Evolutionary conservation across 2,888 invertebrate species (phyloP).

Genomic region (Drosophila melanosoma): DNA sequence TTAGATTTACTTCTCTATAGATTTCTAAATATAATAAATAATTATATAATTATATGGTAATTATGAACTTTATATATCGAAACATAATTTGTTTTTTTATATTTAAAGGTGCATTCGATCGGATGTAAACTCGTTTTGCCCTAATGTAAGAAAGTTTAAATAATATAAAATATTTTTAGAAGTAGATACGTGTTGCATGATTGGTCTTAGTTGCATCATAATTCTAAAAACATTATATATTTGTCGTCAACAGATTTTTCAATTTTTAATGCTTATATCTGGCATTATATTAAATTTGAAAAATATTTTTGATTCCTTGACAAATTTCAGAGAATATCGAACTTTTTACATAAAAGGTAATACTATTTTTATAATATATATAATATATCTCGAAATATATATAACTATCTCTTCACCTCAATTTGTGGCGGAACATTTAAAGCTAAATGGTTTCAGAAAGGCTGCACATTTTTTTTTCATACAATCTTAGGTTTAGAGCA

Average conservation of each 20-base stretch:
- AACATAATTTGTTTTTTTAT: slow-evolving; percentile 19
- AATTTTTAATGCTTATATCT: background rate
- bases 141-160: slow-evolving; percentile 31
- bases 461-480: too few species aligned
- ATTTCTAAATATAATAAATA: background rate
- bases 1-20: slow-evolving; percentile 5
- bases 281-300: background rate
- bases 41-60: background rate
- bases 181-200: slow-evolving; percentile 20
- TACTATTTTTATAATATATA: too few species aligned
- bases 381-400: background rate
- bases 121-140: slow-evolving; percentile 30
- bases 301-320: background rate
- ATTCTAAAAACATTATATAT: background rate
- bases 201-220: background rate
- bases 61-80: slow-evolving; percentile 15
- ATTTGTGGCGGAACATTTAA: background rate
- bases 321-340: background rate
- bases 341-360: too few species aligned
- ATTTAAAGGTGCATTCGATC: slow-evolving; percentile 18
- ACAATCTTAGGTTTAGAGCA: too few species aligned
- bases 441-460: background rate
- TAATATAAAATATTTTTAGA: slow-evolving; percentile 8
- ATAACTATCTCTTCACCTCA: background rate
- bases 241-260: background rate